Evolutionary conservation across 53 echinoderm and acorn worm species (phyloP), one percentile per base, ranked within the genome.

Genomic region (Crossaster papposus): DNA sequence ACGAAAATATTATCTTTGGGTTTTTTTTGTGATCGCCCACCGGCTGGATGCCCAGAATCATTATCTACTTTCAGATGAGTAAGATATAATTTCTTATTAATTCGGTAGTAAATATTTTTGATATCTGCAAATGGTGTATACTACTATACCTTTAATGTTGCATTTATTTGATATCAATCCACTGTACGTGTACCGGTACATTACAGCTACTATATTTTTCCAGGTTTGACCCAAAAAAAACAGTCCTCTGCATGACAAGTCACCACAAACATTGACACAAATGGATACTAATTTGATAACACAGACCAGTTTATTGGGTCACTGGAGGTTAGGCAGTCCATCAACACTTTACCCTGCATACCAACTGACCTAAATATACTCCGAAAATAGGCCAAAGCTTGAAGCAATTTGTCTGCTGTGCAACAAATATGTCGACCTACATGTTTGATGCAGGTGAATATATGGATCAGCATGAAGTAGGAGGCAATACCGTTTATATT

Each of bases 311-410:
- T 28, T 76, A 75, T 20, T 86, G 76, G 86, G 86, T 77, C 86
- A 86, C 8, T 58, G 33, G 30, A 86, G 86, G 86, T 86, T 86
- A 55, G 55, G 4, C 26, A 64, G 23, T 55, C 86, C 38, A 72
- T 86, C 86, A 85, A 58, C 86, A 86, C 86, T 54, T 76, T 54
- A 86, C 28, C 86, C 29, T 18, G 34, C 86, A 86, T 86, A 73
- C 86, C 86, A 35, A 30, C 86, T 86, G 86, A 74, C 76, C 86
- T 86, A 75, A 75, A 86, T 86, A 86, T 76, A 76, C 76, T 58
- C 36, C 14, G 71, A 36, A 86, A 75, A 71, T 86, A 75, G 86
- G 86, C 24, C 76, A 76, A 74, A 74, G 86, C 74, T 75, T 86
- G 86, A 86, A 76, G 86, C 58, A 75, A 86, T 75, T 70, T 50